These are phyloP conservation scores for Zhuqinia jingwanae DNA, from an alignment of 2,888 invertebrate species.

Conservation along the genomic window DNA sequence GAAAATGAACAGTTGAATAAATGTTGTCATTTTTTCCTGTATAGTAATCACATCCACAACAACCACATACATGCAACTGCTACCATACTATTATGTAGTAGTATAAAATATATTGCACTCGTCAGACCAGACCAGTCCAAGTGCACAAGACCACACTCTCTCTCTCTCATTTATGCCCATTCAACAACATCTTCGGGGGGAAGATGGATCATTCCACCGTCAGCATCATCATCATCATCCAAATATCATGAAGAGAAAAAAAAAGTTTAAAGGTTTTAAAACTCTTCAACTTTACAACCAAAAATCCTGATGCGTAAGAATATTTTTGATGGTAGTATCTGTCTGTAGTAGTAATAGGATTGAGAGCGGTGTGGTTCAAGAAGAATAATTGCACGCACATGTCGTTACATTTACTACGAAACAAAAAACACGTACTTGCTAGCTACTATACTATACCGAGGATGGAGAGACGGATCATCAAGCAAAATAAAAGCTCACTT, in stretches of 20 bases:
- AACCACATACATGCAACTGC: neutral
- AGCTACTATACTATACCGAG: neutral
- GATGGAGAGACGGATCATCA: neutral
- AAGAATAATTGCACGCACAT: neutral
- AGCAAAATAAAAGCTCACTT: neutral
- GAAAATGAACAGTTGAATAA: constrained; percentile 16
- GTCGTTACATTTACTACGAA: neutral
- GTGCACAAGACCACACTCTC: too few species aligned
- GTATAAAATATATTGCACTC: neutral
- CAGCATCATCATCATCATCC: neutral
- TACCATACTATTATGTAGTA: too few species aligned
- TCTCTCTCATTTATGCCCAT: constrained; percentile 1
- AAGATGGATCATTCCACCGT: constrained; percentile 7
- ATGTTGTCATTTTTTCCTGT: constrained; percentile 5
- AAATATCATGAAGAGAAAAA: too few species aligned
- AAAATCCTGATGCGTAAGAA: neutral
- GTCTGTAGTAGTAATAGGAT: too few species aligned
- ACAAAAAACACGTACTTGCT: neutral
- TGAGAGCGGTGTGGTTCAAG: constrained; percentile 12
- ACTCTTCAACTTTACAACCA: neutral
- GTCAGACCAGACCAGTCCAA: neutral
- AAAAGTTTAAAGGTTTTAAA: constrained; percentile 48
- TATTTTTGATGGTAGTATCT: neutral
- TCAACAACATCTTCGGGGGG: constrained; percentile 3
- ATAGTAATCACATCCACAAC: constrained; percentile 23